Evolutionary conservation across 2,797 vertebrate species (phyloP).

Genomic region (Phyllotis vaccarum): DNA sequence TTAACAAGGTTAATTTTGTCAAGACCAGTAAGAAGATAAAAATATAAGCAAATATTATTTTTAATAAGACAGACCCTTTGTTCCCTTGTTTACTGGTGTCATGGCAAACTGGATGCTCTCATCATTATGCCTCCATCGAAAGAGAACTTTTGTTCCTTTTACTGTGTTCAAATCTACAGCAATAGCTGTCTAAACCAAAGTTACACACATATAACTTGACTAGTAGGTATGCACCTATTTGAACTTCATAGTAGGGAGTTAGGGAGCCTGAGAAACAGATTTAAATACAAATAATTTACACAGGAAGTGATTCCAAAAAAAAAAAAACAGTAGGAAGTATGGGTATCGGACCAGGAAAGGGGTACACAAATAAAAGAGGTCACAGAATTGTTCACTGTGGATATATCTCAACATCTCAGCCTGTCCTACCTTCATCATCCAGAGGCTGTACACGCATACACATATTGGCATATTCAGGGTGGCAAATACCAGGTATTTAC

Average conservation of each 20-base stretch:
- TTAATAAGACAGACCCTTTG: background rate
- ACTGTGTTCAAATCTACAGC: background rate
- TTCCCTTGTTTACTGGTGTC: background rate
- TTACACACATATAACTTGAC: background rate
- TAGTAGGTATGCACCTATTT: background rate
- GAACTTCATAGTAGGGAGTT: background rate
- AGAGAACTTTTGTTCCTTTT: background rate
- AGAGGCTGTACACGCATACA: background rate
- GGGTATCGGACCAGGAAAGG: background rate
- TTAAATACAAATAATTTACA: background rate
- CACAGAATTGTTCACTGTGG: background rate
- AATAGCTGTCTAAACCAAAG: background rate
- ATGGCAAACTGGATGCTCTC: background rate
- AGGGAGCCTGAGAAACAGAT: background rate
- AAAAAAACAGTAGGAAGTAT: background rate
- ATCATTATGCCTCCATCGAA: background rate
- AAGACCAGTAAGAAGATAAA: background rate
- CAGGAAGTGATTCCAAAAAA: conserved; percentile 27
- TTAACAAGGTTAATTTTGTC: background rate
- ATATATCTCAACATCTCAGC: background rate
- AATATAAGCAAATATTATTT: background rate
- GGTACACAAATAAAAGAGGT: background rate
- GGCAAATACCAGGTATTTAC: background rate
- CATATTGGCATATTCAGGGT: background rate
- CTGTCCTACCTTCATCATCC: background rate